Evolutionary conservation across 1,140 invertebrate genomes (phyloP), one percentile per base, ranked within the genome.

Genomic region (Paramacrobiotus metropolitanus): DNA sequence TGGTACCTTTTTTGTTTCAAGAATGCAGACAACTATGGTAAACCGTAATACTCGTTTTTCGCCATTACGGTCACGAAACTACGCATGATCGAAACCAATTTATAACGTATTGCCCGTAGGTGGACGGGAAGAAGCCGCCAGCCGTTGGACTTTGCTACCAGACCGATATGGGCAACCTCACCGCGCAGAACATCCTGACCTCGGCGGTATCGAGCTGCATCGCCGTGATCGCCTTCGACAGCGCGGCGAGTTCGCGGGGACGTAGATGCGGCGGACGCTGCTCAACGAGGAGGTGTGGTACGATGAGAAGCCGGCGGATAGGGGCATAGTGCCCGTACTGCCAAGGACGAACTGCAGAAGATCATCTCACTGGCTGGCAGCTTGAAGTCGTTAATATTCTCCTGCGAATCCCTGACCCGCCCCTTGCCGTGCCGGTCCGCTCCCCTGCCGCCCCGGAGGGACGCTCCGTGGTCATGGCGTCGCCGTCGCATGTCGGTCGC

Each of bases 121-220:
- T 98, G 0, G 86, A 91, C 69, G 87, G 91, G 70, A 87, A 92
- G 29, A 95, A 95, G 72, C 94, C 94, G 0, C 75, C 88, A 87
- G 73, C 89, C 94, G 1, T 83, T 99, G 63, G 93, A 95, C 92
- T 95, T 72, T 95, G 91, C 72, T 95, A 95, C 72, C 84, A 90
- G 64, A 90, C 15, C 48, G 48, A 55, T 24, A 15, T 20, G 24
- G 15, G n/a, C n/a, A n/a, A n/a, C n/a, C n/a, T 55, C 48, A 55
- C 15, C 24, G 15, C 48, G 4, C 15, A 9, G 24, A 86, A 84
- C 4, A 85, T 95, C 1, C 72, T 94, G 34, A 68, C 71, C 3
- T 55, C 48, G 9, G 48, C 48, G 24, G 48, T 55, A 4, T 20
- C 15, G 4, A 20, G 15, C 24, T 55, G 48, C 48, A 55, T 55